phyloP scores from a whole-genome alignment of 2,797 vertebrate genomes.

The Mormyrops attenuatus region DNA sequence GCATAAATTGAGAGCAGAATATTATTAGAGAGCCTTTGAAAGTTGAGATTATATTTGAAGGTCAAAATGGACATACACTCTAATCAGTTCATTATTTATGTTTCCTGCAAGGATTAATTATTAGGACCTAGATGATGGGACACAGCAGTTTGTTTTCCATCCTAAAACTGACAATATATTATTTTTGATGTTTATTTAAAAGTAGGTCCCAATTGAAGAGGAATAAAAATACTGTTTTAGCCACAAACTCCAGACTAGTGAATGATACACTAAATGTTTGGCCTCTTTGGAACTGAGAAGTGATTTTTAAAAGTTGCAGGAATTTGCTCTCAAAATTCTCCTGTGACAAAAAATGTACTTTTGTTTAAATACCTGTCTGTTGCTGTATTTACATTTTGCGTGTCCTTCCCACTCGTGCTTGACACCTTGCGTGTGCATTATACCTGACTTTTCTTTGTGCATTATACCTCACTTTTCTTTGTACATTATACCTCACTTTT shows the following conservation, averaged over 20 bases:
- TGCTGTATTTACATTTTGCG: background rate
- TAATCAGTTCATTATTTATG: slow-evolving; percentile 39
- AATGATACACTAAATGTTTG: too few species aligned
- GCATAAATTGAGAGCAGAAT: slow-evolving; percentile 24
- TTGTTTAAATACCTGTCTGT: background rate
- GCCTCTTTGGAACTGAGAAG: background rate
- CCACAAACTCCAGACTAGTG: background rate
- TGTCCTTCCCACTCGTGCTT: background rate
- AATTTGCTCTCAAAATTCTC: background rate
- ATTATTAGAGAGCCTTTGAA: slow-evolving; percentile 26
- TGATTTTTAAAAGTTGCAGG: background rate
- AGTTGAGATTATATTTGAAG: slow-evolving; percentile 25
- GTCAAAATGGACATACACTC: slow-evolving; percentile 40
- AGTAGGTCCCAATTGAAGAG: slow-evolving; percentile 32
- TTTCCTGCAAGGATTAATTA: slow-evolving; percentile 35
- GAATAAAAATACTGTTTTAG: slow-evolving; percentile 15
- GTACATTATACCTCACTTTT: too few species aligned
- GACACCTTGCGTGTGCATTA: background rate
- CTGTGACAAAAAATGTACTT: slow-evolving; percentile 19
- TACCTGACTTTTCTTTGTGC: background rate
- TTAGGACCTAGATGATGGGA: background rate
- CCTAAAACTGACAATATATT: slow-evolving; percentile 24
- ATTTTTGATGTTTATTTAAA: slow-evolving; percentile 35
- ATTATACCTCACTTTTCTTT: too few species aligned
- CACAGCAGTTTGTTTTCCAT: slow-evolving; percentile 24